phyloP scores from a whole-genome alignment of 2,888 invertebrate genomes.

The Cerceris rybyensis region DNA sequence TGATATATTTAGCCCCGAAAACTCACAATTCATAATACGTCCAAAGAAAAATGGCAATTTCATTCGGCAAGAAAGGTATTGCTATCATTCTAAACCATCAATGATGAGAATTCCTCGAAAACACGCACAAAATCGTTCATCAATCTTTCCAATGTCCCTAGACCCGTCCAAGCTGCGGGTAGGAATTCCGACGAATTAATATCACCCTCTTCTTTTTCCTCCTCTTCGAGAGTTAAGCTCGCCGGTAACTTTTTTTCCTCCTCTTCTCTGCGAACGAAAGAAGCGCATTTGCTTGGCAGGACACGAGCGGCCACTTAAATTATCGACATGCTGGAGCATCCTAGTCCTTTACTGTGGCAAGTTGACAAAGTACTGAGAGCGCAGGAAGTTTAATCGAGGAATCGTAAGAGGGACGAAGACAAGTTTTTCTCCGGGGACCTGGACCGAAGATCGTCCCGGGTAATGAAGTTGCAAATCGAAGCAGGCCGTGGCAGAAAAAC shows the following conservation, averaged over 20 bases:
- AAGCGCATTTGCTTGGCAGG: constrained; percentile 16
- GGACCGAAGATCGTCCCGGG: constrained; percentile 42
- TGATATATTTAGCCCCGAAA: no score
- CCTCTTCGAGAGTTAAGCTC: no score
- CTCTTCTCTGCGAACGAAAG: constrained; percentile 1
- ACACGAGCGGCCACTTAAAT: constrained; percentile 43
- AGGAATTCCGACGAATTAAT: no score
- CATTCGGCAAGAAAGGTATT: no score
- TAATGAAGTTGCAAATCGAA: constrained; percentile 70
- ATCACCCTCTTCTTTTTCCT: no score
- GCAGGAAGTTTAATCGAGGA: constrained; percentile 58
- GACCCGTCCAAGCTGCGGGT: no score
- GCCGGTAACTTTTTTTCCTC: background rate
- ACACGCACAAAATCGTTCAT: no score
- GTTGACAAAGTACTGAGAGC: constrained; percentile 30
- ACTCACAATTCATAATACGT: no score
- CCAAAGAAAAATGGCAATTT: no score
- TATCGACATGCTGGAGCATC: constrained; percentile 36
- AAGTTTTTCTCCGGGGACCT: constrained; percentile 43
- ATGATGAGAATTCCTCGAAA: no score
- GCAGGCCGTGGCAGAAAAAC: constrained; percentile 31
- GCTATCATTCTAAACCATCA: no score
- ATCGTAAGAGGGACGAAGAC: constrained; percentile 38
- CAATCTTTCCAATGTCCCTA: no score
- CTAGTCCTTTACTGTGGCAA: constrained; percentile 21